phyloP scores from a whole-genome alignment of 1,140 invertebrate species.

The Rhyzopertha dominica region DNA sequence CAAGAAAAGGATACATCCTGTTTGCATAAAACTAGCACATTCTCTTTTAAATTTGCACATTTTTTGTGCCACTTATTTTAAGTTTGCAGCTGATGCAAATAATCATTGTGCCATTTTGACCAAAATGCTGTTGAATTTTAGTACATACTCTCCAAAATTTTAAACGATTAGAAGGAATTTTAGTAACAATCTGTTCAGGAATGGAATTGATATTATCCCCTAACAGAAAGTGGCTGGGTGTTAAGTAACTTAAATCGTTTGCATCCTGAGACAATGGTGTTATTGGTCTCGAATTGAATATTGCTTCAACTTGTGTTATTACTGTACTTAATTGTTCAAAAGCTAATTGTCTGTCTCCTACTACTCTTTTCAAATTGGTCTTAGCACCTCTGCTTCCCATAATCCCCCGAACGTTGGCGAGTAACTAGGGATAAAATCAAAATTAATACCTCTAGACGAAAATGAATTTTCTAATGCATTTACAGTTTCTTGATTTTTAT shows the following conservation, averaged over 20 bases:
- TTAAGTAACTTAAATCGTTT: slow-evolving; percentile 30
- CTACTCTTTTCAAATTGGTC: slow-evolving; percentile 32
- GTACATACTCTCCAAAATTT: no score
- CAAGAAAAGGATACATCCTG: no score
- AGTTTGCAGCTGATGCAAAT: no score
- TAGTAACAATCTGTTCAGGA: no score
- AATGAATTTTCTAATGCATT: no score
- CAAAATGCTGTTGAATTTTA: no score
- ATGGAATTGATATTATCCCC: background rate
- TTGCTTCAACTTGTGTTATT: slow-evolving; percentile 4
- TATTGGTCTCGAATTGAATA: slow-evolving; percentile 1
- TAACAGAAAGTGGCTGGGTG: slow-evolving; percentile 20
- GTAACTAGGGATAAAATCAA: slow-evolving; percentile 32
- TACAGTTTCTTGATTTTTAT: no score
- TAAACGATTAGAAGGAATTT: no score
- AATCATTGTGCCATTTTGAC: no score
- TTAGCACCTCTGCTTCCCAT: slow-evolving; percentile 44
- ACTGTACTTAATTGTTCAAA: slow-evolving; percentile 5
- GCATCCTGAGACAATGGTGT: slow-evolving; percentile 30
- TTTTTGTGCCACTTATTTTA: no score
- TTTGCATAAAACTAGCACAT: no score
- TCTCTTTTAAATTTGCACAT: no score
- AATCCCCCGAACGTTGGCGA: slow-evolving; percentile 46
- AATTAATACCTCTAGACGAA: slow-evolving; percentile 10
- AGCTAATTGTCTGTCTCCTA: slow-evolving; percentile 19